Base-by-base conservation (phyloP, 2,888 invertebrate species). In the Archips crataeganus region DNA sequence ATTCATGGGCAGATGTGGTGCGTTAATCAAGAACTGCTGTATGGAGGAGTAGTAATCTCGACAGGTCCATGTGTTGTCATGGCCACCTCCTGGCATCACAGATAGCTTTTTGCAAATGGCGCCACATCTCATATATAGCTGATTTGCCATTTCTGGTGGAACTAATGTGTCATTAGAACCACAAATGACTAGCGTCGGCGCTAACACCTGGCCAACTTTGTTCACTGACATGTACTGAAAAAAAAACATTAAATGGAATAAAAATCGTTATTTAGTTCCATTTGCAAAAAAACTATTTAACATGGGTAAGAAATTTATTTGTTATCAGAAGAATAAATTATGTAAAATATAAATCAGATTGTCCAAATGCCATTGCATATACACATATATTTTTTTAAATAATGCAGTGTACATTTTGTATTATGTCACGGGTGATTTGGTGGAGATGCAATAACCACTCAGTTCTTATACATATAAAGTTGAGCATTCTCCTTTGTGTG, bases 41-140 rank as follows among this genome's bases (percentile, higher is more conserved):
- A 96, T 85, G 1, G 93, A 91, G 36, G 95, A 88, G 82, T 96
- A 97, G 82, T 98, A 99, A 77, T 97, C 98, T 76, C 97, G 96
- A 81, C 97, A 96, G 75, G 97, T 97, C 99, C 99, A 99, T 0
- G 99, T 99, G 88, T 99, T 98, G 84, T 99, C 99, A 89, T 99
- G 99, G 0, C 98, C 97, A 1, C 99, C 99, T 32, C 96, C 96
- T 2, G 96, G 96, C 88, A 99, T 95, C 83, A 97, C 96, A 34
- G 97, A 91, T 61, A 99, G 90, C 78, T 97, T 96, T 91, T 99
- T 99, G 80, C 96, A 95, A 34, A 95, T 89, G 76, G 98, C 97
- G 47, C 96, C 96, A 85, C 98, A 98, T 62, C 95, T 93, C 80
- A 96, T 95, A 85, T 97, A 97, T 69, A 99, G 94, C 75, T 97